Conservation (phyloP, 2,113 vertebrate genomes). For the Tylochromis polylepis region DNA sequence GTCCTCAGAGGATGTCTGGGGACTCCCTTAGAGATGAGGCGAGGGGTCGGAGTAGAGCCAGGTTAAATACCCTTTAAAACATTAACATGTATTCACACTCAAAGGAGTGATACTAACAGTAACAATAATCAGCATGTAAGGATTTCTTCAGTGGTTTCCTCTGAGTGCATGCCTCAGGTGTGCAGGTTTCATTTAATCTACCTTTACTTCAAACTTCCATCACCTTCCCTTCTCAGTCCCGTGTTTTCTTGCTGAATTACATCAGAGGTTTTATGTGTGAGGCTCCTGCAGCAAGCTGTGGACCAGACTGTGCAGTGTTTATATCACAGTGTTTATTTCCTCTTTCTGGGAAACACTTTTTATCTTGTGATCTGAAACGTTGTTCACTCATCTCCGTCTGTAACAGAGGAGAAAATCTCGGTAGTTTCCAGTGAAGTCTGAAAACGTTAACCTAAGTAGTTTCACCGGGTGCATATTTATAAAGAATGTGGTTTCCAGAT, state of each 20-base stretch:
- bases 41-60: too few relatives aligned
- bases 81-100: neutral
- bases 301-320: neutral
- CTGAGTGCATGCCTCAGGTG: neutral
- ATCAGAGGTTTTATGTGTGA: neutral
- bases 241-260: neutral
- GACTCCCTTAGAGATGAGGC: too few relatives aligned
- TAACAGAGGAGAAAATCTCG: too few relatives aligned
- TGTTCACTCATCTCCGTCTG: neutral
- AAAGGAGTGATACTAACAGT: neutral
- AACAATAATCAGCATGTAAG: neutral
- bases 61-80: neutral
- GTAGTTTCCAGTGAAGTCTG: neutral
- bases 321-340: neutral
- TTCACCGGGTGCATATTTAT: neutral
- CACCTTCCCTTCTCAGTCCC: neutral
- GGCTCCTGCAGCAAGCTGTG: neutral
- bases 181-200: neutral
- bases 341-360: neutral
- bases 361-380: neutral
- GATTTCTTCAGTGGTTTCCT: neutral
- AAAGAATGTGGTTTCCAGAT: neutral
- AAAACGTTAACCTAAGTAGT: neutral
- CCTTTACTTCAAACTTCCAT: neutral
- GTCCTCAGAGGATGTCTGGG: too few relatives aligned